Percentiles rank a stretch among this genome's conserved stretches.
phyloP scores from a whole-genome alignment of 2,113 vertebrate species.

The Eurystomus gularis region DNA sequence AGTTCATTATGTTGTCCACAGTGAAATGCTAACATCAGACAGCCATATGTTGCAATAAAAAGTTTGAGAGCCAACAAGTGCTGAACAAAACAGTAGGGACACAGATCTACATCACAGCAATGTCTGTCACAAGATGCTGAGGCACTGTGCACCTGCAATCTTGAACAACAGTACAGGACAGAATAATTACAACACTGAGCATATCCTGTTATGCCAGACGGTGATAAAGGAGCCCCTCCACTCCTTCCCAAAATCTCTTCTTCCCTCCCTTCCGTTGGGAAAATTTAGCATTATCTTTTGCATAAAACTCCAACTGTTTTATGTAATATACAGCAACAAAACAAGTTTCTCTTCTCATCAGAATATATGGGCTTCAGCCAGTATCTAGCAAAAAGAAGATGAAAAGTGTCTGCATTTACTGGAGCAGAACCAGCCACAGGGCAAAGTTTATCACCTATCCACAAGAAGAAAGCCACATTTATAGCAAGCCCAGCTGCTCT shows the following conservation, averaged over 20 bases:
- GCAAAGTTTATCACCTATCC: constrained; percentile 1
- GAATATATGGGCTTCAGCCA: neutral
- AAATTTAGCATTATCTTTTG: neutral
- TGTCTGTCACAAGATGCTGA: neutral
- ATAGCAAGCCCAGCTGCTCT: neutral
- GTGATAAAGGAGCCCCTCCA: neutral
- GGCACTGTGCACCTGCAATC: neutral
- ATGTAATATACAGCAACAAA: neutral
- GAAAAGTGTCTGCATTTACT: constrained; percentile 15
- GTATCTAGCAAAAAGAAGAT: neutral
- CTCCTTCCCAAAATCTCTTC: neutral
- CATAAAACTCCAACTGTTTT: constrained; percentile 39
- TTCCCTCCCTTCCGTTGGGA: neutral
- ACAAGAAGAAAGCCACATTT: neutral
- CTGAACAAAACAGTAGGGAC: neutral
- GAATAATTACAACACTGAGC: neutral
- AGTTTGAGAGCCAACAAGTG: constrained; percentile 1
- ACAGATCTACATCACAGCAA: neutral
- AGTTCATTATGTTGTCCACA: neutral
- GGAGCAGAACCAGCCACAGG: constrained; percentile 18
- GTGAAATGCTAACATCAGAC: constrained; percentile 35
- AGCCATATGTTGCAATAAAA: constrained; percentile 57
- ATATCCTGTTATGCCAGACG: neutral
- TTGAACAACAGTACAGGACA: neutral
- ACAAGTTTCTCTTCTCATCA: neutral